Evolutionary conservation across 2,888 invertebrate species (phyloP).

Genomic region (Drosophila multiciliata): DNA sequence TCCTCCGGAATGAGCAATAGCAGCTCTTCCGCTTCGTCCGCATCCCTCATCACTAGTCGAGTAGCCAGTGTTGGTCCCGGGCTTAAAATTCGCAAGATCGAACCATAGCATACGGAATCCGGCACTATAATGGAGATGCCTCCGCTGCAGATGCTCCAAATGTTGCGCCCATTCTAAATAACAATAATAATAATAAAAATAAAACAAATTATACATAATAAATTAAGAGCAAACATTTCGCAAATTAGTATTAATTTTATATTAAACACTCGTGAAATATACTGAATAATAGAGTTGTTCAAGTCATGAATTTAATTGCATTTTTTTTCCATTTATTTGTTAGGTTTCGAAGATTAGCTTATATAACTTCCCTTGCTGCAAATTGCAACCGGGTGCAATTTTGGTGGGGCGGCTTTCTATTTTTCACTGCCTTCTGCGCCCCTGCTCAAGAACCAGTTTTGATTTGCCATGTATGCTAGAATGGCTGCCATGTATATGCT

Average conservation of each 20-base stretch:
- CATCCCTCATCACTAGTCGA: slow-evolving; percentile 33
- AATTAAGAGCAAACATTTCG: slow-evolving; percentile 16
- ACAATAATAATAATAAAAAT: slow-evolving; percentile 1
- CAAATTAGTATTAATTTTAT: slow-evolving; percentile 26
- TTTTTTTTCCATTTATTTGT: not conserved
- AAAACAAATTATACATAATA: not conserved
- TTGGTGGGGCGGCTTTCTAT: slow-evolving; percentile 31
- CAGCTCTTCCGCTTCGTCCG: slow-evolving; percentile 1
- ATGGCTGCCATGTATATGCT: slow-evolving; percentile 51
- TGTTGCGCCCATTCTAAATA: slow-evolving; percentile 67
- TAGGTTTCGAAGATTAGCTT: not conserved
- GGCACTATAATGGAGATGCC: slow-evolving; percentile 42
- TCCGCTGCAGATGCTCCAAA: slow-evolving; percentile 58
- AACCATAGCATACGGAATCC: slow-evolving; percentile 57
- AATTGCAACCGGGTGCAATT: slow-evolving; percentile 11
- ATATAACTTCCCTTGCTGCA: not conserved
- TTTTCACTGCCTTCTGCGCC: slow-evolving; percentile 44
- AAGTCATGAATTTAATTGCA: not conserved
- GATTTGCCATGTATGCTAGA: slow-evolving; percentile 56
- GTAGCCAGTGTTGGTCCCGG: slow-evolving; percentile 47
- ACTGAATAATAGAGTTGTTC: slow-evolving; percentile 25
- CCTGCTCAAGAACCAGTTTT: slow-evolving; percentile 55
- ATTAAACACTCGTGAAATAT: slow-evolving; percentile 28
- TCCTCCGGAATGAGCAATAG: slow-evolving; percentile 19
- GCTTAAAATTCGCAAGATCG: slow-evolving; percentile 77